Percentiles rank a stretch among this genome's conserved stretches.
These are phyloP conservation scores for Rhinichthys klamathensis DNA, from an alignment of 2,113 vertebrate species.

Conservation along the genomic window DNA sequence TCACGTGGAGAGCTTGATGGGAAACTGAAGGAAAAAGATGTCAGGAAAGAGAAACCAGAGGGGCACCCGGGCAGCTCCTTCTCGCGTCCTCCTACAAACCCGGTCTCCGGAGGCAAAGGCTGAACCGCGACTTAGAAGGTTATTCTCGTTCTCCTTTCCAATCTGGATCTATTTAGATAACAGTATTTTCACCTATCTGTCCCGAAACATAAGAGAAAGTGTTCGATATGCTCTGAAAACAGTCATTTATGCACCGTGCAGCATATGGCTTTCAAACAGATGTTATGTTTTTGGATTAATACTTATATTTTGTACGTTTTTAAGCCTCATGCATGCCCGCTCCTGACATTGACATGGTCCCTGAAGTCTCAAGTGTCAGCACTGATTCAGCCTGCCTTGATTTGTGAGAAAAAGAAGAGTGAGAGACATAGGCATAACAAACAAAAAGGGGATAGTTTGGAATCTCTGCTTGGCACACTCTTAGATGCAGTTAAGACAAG, in stretches of 20 bases:
- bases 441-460: neutral
- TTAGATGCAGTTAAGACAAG: neutral
- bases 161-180: neutral
- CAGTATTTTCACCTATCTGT: neutral
- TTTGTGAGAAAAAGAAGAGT: neutral
- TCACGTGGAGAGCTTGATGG: constrained; percentile 35
- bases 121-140: neutral
- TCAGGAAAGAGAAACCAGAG: constrained; percentile 8
- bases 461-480: neutral
- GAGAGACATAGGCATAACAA: neutral
- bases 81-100: neutral
- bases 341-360: neutral
- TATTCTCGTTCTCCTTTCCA: neutral
- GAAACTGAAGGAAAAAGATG: neutral
- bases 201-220: too few relatives aligned
- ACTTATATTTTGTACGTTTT: neutral
- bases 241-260: too few relatives aligned
- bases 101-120: neutral
- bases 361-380: neutral
- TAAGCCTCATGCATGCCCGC: neutral
- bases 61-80: neutral
- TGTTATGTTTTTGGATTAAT: neutral
- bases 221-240: too few relatives aligned
- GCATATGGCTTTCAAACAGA: too few relatives aligned
- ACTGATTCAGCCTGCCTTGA: constrained; percentile 1